Evolutionary conservation across 1,140 invertebrate species (phyloP).

Genomic region (Macrocentrus cingulum): DNA sequence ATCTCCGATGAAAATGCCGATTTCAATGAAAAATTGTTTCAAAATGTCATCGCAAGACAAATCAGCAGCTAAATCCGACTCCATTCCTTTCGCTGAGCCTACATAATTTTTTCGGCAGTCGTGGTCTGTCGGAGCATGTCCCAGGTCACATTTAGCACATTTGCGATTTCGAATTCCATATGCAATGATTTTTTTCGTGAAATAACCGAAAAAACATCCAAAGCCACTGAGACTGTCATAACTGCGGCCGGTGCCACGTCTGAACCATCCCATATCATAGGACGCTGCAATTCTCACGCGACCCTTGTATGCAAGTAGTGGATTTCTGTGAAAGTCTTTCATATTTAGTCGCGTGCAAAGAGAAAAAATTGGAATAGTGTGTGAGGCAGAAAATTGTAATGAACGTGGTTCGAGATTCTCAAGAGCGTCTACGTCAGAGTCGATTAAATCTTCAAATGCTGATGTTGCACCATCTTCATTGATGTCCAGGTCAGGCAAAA

Average conservation of each 20-base stretch:
- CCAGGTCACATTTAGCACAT: slow-evolving; percentile 28
- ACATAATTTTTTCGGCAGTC: slow-evolving; percentile 30
- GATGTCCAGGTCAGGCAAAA: too few relatives aligned
- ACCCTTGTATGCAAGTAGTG: too few relatives aligned
- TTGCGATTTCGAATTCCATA: slow-evolving; percentile 28
- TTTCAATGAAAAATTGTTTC: slow-evolving; percentile 13
- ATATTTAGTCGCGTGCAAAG: too few relatives aligned
- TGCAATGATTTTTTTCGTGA: slow-evolving; percentile 29
- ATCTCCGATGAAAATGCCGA: slow-evolving; percentile 28
- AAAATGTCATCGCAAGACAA: slow-evolving; percentile 29
- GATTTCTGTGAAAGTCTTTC: too few relatives aligned
- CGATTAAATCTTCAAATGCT: too few relatives aligned
- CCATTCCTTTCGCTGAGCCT: slow-evolving; percentile 19
- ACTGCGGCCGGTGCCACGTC: slow-evolving; percentile 29
- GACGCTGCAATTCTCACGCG: slow-evolving; percentile 30
- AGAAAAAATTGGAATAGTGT: too few relatives aligned
- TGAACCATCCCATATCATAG: slow-evolving; percentile 32
- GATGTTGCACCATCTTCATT: too few relatives aligned
- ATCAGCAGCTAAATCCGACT: slow-evolving; percentile 11
- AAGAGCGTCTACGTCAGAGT: too few relatives aligned
- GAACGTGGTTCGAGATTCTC: too few relatives aligned
- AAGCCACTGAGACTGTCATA: too few relatives aligned
- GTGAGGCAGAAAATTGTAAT: too few relatives aligned
- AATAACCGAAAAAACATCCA: slow-evolving; percentile 31
- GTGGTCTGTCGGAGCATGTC: slow-evolving; percentile 24